Base-by-base conservation (phyloP, 2,888 invertebrate species). In the Agrochola macilenta region DNA sequence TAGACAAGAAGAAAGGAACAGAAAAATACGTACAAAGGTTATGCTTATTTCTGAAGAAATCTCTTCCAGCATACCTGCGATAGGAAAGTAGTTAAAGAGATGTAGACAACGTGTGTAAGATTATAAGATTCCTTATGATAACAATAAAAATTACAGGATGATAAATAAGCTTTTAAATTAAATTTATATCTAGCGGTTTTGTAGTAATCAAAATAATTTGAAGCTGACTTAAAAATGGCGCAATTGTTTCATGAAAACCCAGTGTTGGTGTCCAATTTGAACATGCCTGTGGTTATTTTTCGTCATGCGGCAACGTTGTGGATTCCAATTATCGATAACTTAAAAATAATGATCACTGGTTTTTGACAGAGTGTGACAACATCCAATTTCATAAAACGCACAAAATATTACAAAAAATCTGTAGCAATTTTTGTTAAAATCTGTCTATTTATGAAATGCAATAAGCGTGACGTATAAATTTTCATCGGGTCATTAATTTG, bases 241-340 rank as follows among this genome's bases (percentile, higher is more conserved):
- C 90, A 92, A 92, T 80, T 72, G 83, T 83, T 90, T 89, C 88
- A 88, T 89, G 90, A 91, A 89, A 90, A 87, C 86, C 76, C 75
- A 82, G 83, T 74, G 76, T 80, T 79, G 65, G 80, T 78, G 87
- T 87, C 85, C 87, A 89, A 90, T 89, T 90, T 90, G 82, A 88
- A 89, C 89, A 88, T 92, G 86, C 86, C 89, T 91, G 92, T 88
- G 92, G 93, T 92, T 83, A 70, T 80, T 90, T 57, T 92, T 90
- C 92, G 89, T 87, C 89, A 90, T 89, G 87, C 89, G 74, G 85
- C 87, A 87, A 84, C 83, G 79, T 82, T 85, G 87, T 85, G 87
- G 86, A 87, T 87, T 85, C 74, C 86, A 88, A 90, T 89, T 84
- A 89, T 85, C 71, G 84, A 82, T 84, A 83, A 74, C 68, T 81